Percentiles rank a stretch among this genome's conserved stretches.
Conservation (phyloP, 2,888 invertebrate species). For the Deilephila elpenor region DNA sequence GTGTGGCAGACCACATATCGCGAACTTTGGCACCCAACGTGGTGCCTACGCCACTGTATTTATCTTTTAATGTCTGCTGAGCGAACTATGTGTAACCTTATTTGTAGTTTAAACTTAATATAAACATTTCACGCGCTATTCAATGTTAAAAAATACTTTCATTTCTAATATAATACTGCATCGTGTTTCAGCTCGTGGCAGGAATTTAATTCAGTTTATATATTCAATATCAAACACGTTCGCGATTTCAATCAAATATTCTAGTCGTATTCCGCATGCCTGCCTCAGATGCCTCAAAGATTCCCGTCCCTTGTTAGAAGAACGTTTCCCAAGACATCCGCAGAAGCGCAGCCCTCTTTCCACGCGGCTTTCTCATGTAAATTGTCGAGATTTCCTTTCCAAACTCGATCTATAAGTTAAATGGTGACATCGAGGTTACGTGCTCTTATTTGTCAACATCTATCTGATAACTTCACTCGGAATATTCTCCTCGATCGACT, state of each 20-base stretch:
- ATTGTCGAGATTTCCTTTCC: conserved; percentile 73
- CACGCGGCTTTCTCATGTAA: conserved; percentile 75
- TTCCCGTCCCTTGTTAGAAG: conserved; percentile 74
- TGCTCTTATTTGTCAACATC: conserved; percentile 42
- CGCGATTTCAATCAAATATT: conserved; percentile 76
- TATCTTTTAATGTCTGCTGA: conserved; percentile 73
- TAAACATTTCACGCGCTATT: conserved; percentile 22
- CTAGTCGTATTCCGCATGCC: conserved; percentile 66
- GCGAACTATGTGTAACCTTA: conserved; percentile 36
- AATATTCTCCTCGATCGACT: conserved; percentile 2
- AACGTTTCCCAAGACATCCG: conserved; percentile 57
- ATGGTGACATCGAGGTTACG: conserved; percentile 55
- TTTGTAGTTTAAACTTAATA: conserved; percentile 30
- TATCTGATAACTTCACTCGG: conserved; percentile 12
- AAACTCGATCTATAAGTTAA: conserved; percentile 74
- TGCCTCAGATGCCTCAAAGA: conserved; percentile 71
- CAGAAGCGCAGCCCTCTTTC: conserved; percentile 60
- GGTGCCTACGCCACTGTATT: conserved; percentile 66
- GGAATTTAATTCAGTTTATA: conserved; percentile 43
- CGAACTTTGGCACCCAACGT: conserved; percentile 79
- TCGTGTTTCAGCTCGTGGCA: not conserved
- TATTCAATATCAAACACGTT: conserved; percentile 63
- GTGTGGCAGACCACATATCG: conserved; percentile 81
- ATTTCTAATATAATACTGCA: not conserved
- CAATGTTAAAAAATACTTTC: not conserved